These are phyloP conservation scores for Acronicta alni DNA, from an alignment of 2,888 invertebrate species.

Conservation along the genomic window DNA sequence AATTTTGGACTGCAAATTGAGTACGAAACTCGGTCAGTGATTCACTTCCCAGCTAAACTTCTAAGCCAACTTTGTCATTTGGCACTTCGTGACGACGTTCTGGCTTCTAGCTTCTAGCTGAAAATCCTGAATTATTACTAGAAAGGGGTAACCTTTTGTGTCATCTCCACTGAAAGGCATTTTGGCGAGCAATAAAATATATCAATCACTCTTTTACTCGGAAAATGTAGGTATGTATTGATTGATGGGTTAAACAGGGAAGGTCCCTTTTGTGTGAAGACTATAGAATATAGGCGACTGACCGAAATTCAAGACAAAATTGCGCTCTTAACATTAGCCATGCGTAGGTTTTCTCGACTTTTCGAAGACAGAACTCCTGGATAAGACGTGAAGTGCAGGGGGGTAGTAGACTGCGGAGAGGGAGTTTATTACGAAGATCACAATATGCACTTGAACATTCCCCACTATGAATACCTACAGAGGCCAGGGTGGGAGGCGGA, in stretches of 20 bases:
- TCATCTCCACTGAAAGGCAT: constrained; percentile 25
- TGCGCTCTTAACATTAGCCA: constrained; percentile 27
- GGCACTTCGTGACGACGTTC: constrained; percentile 57
- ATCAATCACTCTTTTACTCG: background rate
- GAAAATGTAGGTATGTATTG: too few species aligned
- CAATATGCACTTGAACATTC: constrained; percentile 89
- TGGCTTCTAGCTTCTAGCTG: constrained; percentile 30
- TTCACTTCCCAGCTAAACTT: constrained; percentile 59
- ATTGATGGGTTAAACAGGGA: too few species aligned
- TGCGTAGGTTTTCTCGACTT: constrained; percentile 66
- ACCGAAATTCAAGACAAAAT: constrained; percentile 13
- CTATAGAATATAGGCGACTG: constrained; percentile 10
- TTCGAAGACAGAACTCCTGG: constrained; percentile 81
- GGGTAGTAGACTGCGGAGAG: constrained; percentile 60
- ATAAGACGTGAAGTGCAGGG: constrained; percentile 83
- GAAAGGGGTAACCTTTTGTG: constrained; percentile 44
- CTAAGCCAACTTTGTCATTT: constrained; percentile 68
- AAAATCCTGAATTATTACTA: constrained; percentile 56
- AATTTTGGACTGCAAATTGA: constrained; percentile 54
- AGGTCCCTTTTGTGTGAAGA: too few species aligned
- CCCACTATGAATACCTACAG: constrained; percentile 82
- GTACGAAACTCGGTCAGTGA: constrained; percentile 40
- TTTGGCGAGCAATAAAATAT: constrained; percentile 21
- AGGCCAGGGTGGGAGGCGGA: constrained; percentile 73
- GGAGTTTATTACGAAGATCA: constrained; percentile 78